Evolutionary conservation across 2,113 vertebrate species (phyloP).

Genomic region (Trochalopteron elliotii): DNA sequence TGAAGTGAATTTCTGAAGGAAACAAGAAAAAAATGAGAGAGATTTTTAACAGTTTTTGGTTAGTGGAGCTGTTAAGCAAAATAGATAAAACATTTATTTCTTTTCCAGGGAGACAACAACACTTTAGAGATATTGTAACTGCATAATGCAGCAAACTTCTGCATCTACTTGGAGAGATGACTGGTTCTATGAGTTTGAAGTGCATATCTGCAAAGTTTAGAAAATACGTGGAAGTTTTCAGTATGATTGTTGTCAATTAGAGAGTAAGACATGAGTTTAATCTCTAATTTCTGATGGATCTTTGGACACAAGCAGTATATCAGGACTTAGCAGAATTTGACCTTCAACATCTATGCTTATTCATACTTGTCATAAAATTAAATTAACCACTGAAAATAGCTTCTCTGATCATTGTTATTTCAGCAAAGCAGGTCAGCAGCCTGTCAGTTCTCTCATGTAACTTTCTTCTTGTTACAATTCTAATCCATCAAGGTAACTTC

Average conservation of each 20-base stretch:
- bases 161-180: not conserved
- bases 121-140: not conserved
- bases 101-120: not conserved
- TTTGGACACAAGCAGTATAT: not conserved
- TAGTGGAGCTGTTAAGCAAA: not conserved
- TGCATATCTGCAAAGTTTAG: not conserved
- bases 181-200: not conserved
- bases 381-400: conserved; percentile 42
- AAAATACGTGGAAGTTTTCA: not conserved
- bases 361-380: conserved; percentile 21
- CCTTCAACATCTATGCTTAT: not conserved
- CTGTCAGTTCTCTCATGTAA: conserved; percentile 3
- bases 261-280: not conserved
- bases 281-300: not conserved
- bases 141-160: not conserved
- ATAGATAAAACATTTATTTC: not conserved
- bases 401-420: conserved; percentile 29
- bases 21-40: not conserved
- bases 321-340: not conserved
- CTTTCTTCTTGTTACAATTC: not conserved
- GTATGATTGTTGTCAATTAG: not conserved
- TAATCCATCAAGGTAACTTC: conserved; percentile 31
- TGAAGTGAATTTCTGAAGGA: not conserved
- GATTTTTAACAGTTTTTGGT: not conserved
- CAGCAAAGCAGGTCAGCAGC: conserved; percentile 31